A percentile compares a stretch with the other conserved stretches of the same genome.
Conservation (phyloP, 2,113 vertebrate species). For the Phycodurus eques region DNA sequence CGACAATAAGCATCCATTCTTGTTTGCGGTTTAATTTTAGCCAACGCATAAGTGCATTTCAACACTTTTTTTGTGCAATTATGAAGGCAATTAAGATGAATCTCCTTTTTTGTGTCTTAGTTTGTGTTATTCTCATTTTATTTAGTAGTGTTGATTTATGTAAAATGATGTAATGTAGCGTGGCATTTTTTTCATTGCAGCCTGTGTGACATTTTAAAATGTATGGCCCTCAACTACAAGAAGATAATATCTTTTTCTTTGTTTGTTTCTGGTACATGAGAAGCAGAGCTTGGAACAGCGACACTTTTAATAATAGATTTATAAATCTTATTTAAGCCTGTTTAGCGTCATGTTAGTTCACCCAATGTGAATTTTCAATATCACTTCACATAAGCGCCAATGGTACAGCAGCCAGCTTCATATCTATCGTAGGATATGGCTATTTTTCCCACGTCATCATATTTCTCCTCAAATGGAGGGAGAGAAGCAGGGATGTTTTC, state of each 20-base stretch:
- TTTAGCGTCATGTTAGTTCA: no score
- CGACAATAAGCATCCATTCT: not conserved
- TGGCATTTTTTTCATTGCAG: slow-evolving; percentile 17
- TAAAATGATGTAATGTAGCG: not conserved
- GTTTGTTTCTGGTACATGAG: not conserved
- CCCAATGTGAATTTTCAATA: no score
- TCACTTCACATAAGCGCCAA: no score
- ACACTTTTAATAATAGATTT: no score
- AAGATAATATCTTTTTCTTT: not conserved
- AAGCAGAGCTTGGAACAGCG: no score
- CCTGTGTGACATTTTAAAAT: slow-evolving; percentile 30
- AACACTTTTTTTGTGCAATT: not conserved
- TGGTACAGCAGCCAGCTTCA: no score
- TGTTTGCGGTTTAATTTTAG: slow-evolving; percentile 1
- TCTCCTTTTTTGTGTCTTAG: not conserved
- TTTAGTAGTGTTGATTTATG: not conserved
- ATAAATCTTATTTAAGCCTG: no score
- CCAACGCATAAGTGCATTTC: not conserved
- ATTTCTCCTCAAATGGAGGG: no score
- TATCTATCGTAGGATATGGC: no score
- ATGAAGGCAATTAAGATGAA: not conserved
- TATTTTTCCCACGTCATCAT: no score
- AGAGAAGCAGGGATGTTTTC: no score
- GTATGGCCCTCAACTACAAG: not conserved
- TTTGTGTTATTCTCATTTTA: not conserved